A percentile compares a stretch with the other conserved stretches of the same genome.
Evolutionary conservation across 2,888 invertebrate genomes (phyloP).

Genomic region (Rugalucina vietnamica): DNA sequence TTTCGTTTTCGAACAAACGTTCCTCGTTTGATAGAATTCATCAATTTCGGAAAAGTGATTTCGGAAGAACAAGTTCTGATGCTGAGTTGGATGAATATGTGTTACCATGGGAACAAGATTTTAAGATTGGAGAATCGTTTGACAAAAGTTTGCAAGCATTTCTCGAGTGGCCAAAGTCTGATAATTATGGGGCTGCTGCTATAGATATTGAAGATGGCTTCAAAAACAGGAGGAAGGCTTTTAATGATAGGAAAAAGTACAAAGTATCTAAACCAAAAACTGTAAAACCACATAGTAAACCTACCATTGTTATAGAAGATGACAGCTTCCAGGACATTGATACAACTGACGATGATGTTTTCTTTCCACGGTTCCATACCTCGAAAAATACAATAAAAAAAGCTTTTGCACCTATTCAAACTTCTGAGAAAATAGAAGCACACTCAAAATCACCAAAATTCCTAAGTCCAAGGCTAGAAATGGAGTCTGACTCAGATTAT

Average conservation of each 20-base stretch:
- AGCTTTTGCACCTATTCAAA: background rate
- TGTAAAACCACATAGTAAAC: background rate
- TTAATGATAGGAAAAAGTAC: background rate
- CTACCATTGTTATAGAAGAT: background rate
- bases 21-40: background rate
- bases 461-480: background rate
- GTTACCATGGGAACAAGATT: slow-evolving; percentile 39
- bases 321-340: background rate
- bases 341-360: slow-evolving; percentile 5
- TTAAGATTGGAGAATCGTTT: slow-evolving; percentile 30
- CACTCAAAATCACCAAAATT: background rate
- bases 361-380: background rate
- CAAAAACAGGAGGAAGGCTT: background rate
- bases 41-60: slow-evolving; percentile 50
- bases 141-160: slow-evolving; percentile 57
- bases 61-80: slow-evolving; percentile 27
- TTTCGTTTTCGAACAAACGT: slow-evolving; percentile 17
- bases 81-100: slow-evolving; percentile 40
- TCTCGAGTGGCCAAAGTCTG: slow-evolving; percentile 48
- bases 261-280: background rate
- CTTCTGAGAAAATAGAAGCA: background rate
- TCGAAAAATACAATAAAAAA: background rate
- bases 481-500: slow-evolving; percentile 59
- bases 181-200: background rate
- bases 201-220: background rate